Percentiles rank a stretch among this genome's conserved stretches.
Evolutionary conservation across 2,888 invertebrate species (phyloP).

Genomic region (Pterostichus niger): DNA sequence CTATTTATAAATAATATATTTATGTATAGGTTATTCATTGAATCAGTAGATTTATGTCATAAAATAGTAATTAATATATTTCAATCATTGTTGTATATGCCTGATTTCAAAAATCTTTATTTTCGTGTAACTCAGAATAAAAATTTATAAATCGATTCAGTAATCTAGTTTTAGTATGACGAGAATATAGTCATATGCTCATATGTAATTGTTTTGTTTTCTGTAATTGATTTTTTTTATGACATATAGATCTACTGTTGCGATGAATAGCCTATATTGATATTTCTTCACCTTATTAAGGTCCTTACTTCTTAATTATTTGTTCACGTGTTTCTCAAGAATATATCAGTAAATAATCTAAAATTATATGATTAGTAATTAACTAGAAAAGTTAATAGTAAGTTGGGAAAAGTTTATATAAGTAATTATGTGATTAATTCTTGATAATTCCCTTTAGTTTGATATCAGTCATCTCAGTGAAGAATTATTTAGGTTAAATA

Average conservation of each 20-base stretch:
- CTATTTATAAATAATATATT: no score
- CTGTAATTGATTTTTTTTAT: no score
- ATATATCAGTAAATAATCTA: slow-evolving; percentile 37
- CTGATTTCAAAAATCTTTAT: no score
- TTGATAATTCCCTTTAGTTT: neutral
- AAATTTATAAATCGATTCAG: no score
- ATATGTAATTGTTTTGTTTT: no score
- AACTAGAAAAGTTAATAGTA: slow-evolving; percentile 37
- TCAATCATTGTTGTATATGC: no score
- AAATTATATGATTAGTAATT: slow-evolving; percentile 45
- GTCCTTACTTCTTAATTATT: slow-evolving; percentile 28
- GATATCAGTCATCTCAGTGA: neutral
- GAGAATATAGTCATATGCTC: no score
- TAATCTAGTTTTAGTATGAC: no score
- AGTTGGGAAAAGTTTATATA: slow-evolving; percentile 39
- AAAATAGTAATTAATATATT: no score
- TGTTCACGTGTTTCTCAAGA: slow-evolving; percentile 25
- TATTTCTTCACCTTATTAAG: neutral
- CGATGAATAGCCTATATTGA: neutral
- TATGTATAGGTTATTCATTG: no score
- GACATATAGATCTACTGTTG: neutral
- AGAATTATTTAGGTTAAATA: slow-evolving; percentile 33
- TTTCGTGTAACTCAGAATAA: no score
- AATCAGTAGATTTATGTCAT: no score
- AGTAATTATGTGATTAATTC: slow-evolving; percentile 39